phyloP scores from a whole-genome alignment of 2,797 vertebrate genomes.

The Chromobotia macracanthus region DNA sequence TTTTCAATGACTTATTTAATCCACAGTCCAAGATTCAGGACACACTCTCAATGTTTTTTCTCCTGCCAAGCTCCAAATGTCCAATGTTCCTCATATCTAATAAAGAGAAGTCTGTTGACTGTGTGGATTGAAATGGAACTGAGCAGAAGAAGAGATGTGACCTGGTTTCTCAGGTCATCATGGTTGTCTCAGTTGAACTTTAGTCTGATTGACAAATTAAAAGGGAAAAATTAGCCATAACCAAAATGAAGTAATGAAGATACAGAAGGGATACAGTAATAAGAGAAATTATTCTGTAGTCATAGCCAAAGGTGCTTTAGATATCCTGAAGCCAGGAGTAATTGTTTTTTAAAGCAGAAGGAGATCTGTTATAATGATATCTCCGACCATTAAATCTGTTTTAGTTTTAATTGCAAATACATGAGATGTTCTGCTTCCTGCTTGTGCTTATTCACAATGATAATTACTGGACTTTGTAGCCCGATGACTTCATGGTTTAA shows the following conservation, averaged over 20 bases:
- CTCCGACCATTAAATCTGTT: not conserved
- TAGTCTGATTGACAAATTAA: not conserved
- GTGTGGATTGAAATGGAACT: not conserved
- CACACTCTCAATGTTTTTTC: no score
- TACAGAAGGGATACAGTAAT: not conserved
- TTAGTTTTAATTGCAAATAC: not conserved
- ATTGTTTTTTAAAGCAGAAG: not conserved
- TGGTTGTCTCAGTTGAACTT: not conserved
- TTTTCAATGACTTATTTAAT: not conserved
- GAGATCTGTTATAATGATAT: conserved; percentile 19
- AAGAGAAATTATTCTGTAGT: conserved; percentile 5
- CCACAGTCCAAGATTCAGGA: not conserved
- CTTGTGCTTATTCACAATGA: not conserved
- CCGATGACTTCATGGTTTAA: not conserved
- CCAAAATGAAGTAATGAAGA: not conserved
- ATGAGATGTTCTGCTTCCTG: not conserved
- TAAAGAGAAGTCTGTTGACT: no score
- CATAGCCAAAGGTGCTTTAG: conserved; percentile 7
- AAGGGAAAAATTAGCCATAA: not conserved
- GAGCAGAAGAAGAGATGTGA: not conserved
- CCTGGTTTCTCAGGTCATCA: not conserved
- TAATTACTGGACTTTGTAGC: conserved; percentile 2
- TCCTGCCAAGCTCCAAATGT: no score
- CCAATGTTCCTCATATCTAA: no score
- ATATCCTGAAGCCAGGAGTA: conserved; percentile 1